A percentile compares a stretch with the other conserved stretches of the same genome.
Evolutionary conservation across 2,888 invertebrate genomes (phyloP).

Genomic region (Diploptera punctata): DNA sequence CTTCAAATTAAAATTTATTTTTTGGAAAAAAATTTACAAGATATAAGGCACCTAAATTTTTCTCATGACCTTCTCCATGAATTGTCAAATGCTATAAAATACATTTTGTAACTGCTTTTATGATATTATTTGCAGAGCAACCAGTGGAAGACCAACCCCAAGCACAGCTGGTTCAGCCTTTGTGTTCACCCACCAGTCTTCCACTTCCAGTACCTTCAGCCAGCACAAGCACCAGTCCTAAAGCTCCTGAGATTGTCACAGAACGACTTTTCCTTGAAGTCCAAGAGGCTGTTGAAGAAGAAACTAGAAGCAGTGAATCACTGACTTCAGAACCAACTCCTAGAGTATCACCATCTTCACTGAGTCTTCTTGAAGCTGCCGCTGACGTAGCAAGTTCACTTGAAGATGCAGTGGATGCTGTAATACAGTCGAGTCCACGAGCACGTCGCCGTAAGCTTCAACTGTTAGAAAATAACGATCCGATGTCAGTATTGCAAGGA

Average conservation of each 20-base stretch:
- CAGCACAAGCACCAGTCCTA: conserved; percentile 1
- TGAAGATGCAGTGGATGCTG: conserved; percentile 72
- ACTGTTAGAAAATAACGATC: conserved; percentile 42
- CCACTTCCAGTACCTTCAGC: conserved; percentile 6
- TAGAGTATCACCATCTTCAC: conserved; percentile 50
- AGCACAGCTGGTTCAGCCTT: not conserved
- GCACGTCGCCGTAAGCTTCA: conserved; percentile 59
- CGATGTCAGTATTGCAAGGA: conserved; percentile 53
- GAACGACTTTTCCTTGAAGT: conserved; percentile 31
- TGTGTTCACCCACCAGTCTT: conserved; percentile 25
- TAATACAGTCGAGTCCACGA: conserved; percentile 67
- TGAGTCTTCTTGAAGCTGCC: conserved; percentile 68
- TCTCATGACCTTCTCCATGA: no score
- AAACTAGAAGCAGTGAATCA: conserved; percentile 30
- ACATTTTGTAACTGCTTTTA: no score
- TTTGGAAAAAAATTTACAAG: no score
- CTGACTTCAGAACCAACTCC: conserved; percentile 19
- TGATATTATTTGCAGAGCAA: not conserved
- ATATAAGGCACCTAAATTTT: no score
- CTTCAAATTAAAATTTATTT: no score
- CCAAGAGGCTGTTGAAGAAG: conserved; percentile 18
- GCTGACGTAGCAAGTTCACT: conserved; percentile 69
- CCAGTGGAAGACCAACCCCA: not conserved
- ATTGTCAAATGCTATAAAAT: no score
- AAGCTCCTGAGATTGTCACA: conserved; percentile 25